phyloP scores from a whole-genome alignment of 1,140 invertebrate genomes.

The Pogonomyrmex californicus region DNA sequence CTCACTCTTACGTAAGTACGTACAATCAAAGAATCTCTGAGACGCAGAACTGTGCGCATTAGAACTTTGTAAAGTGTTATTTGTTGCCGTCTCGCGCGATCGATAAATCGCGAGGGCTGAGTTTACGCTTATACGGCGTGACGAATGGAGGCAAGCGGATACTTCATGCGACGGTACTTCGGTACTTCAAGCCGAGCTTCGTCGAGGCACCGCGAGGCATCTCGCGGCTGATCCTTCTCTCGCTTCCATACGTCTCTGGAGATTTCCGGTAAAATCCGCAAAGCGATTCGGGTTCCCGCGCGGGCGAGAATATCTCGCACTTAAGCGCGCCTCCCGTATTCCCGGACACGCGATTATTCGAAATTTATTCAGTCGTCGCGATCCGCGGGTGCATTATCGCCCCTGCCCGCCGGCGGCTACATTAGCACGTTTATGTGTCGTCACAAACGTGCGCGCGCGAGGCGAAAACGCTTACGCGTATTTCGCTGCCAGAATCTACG shows the following conservation, averaged over 20 bases:
- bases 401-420: constrained; percentile 4
- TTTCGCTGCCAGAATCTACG: constrained; percentile 23
- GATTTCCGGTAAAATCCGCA: constrained; percentile 40
- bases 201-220: not conserved
- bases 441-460: not conserved
- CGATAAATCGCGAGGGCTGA: constrained; percentile 29
- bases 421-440: constrained; percentile 32
- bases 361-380: constrained; percentile 53
- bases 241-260: constrained; percentile 1
- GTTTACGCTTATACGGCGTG: not conserved
- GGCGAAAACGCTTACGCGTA: not conserved
- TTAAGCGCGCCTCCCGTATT: constrained; percentile 25
- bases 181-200: not conserved
- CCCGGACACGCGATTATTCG: constrained; percentile 41
- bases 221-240: not conserved
- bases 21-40: not conserved
- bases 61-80: not conserved
- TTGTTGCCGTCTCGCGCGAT: not conserved
- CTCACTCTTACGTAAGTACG: no score
- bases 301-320: constrained; percentile 52
- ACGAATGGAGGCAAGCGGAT: not conserved
- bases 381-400: constrained; percentile 52
- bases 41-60: not conserved
- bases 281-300: constrained; percentile 9
- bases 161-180: not conserved